These are phyloP conservation scores for Mercenaria mercenaria DNA, from an alignment of 1,140 invertebrate species.

Conservation along the genomic window DNA sequence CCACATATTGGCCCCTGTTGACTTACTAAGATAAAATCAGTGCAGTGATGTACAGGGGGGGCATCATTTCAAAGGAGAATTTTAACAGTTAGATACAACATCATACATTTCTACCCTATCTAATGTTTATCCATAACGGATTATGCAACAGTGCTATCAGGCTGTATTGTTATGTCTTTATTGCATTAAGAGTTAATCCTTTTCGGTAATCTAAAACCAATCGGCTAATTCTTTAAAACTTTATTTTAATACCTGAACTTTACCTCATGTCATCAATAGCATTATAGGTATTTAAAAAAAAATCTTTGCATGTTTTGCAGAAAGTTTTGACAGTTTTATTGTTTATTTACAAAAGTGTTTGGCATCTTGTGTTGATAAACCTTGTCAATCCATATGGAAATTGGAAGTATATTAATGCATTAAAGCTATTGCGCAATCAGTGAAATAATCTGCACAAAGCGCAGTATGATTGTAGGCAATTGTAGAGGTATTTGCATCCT, in stretches of 20 bases:
- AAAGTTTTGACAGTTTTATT: constrained; percentile 41
- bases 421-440: background rate
- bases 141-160: background rate
- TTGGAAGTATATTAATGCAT: constrained; percentile 1
- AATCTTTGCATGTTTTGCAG: background rate
- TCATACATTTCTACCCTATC: background rate
- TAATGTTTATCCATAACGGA: background rate
- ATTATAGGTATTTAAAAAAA: constrained; percentile 3
- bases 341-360: constrained; percentile 45
- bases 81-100: background rate
- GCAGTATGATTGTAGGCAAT: background rate
- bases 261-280: constrained; percentile 14
- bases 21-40: background rate
- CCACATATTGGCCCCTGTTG: constrained; percentile 23
- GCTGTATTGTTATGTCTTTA: background rate
- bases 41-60: background rate
- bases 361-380: constrained; percentile 21
- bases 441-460: background rate
- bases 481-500: constrained; percentile 9
- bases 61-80: background rate
- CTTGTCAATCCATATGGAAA: background rate
- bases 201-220: background rate
- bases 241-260: constrained; percentile 21
- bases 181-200: constrained; percentile 19
- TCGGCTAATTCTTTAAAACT: constrained; percentile 40